Percentiles rank a stretch among this genome's conserved stretches.
Conservation (phyloP, 2,888 invertebrate species). For the Lymantria monacha region DNA sequence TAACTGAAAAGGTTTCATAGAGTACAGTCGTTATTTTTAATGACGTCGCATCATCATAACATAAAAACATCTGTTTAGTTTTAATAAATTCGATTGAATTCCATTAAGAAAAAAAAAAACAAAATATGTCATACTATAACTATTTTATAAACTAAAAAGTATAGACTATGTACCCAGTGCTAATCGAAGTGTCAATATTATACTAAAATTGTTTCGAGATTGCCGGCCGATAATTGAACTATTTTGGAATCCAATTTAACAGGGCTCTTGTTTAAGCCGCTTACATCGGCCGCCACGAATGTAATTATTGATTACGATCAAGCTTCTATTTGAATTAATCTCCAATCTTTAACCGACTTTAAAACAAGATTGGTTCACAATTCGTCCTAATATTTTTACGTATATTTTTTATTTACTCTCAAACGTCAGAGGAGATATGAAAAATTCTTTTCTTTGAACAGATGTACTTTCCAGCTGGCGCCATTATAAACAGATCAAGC, state of each 20-base stretch:
- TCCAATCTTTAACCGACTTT: neutral
- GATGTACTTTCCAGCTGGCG: no score
- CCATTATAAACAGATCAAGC: no score
- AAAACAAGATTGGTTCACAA: neutral
- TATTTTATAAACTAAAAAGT: neutral
- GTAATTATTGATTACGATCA: conserved; percentile 22
- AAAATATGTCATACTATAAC: no score
- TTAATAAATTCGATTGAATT: no score
- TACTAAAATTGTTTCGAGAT: conserved; percentile 64
- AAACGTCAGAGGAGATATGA: no score
- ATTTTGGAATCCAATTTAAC: conserved; percentile 47
- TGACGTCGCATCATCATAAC: no score
- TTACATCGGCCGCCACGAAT: conserved; percentile 36
- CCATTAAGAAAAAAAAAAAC: no score
- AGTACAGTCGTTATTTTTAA: no score
- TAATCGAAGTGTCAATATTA: conserved; percentile 44
- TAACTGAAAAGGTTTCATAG: no score
- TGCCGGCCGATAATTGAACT: conserved; percentile 62
- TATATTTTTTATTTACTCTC: neutral
- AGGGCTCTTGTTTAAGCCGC: conserved; percentile 38
- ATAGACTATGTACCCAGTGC: neutral
- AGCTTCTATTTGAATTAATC: neutral
- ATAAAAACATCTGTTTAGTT: no score
- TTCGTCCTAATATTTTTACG: neutral
- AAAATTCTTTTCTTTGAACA: no score